Base-by-base conservation (phyloP, 2,113 vertebrate genomes). In the Procavia capensis region DNA sequence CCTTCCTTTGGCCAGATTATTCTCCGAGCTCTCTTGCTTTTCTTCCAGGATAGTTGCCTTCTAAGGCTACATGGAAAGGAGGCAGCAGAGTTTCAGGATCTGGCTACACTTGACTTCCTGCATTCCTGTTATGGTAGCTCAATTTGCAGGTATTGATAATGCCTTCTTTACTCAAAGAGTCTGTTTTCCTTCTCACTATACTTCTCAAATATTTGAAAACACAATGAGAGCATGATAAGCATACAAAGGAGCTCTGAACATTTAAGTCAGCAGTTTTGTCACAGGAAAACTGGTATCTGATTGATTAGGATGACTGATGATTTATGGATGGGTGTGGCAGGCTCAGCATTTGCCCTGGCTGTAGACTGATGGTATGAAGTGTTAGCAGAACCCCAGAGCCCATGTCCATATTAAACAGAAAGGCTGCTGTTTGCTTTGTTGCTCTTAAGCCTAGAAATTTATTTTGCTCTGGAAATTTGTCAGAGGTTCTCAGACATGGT, bases 381-480 rank as follows among this genome's bases (percentile, higher is more conserved):
- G 36, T 92, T 81, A n/a, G 39, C 36, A 83, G 39, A 85, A 6
- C 2, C n/a, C 88, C 82, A 66, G 82, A 16, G 43, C 1, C 45
- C 57, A 83, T 8, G 54, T 36, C n/a, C 34, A 25, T 82, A 27
- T 92, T 87, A 88, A 92, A 85, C 36, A 8, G 9, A 64, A 66
- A 95, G 54, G 88, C 47, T 79, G 57, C 90, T 84, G 29, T 95
- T 92, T 91, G 47, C 84, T 95, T 93, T 92, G 88, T 79, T 95
- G 93, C 95, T 74, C 29, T 92, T 93, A 95, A 83, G 47, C 74
- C 29, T 80, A 86, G 81, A 87, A 27, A 95, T n/a, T 1, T 96
- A 92, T 94, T 92, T 88, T 94, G 96, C 92, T 92, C 90, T 76
- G 95, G 76, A 90, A 94, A 80, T 68, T 89, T 97, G 95, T 92